Percentiles rank a stretch among this genome's conserved stretches.
Evolutionary conservation across 2,797 vertebrate species (phyloP).

Genomic region (Rhincodon typus): DNA sequence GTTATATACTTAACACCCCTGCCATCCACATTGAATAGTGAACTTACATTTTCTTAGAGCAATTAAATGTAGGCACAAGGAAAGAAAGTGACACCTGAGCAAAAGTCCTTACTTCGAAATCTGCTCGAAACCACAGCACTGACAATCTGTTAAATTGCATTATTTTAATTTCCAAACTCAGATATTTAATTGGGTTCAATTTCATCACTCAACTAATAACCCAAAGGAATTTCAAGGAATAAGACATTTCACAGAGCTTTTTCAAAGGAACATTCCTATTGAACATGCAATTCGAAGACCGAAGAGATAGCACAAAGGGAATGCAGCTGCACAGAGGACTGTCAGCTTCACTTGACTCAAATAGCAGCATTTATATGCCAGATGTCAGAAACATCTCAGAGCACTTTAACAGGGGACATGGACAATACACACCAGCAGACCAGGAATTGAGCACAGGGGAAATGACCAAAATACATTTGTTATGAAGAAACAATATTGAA

Average conservation of each 20-base stretch:
- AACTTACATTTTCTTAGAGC: neutral
- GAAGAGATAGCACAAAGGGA: neutral
- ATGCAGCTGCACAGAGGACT: neutral
- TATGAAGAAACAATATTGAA: neutral
- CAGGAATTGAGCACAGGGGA: neutral
- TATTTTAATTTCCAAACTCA: neutral
- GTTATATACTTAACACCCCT: neutral
- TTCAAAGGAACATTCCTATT: neutral
- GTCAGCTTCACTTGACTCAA: neutral
- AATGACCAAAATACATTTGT: neutral
- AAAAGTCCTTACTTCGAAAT: neutral
- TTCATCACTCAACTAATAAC: neutral
- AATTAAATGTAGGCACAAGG: slow-evolving; percentile 8
- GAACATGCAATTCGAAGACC: neutral
- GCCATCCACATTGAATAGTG: neutral
- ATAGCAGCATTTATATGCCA: neutral
- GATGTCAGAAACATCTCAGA: neutral
- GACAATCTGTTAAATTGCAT: neutral
- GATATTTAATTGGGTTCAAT: slow-evolving; percentile 10
- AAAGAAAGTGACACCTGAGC: neutral
- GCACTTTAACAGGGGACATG: neutral
- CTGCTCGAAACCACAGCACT: neutral
- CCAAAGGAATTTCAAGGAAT: neutral
- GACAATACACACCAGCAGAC: neutral
- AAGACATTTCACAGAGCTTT: neutral